These are phyloP conservation scores for Aleiodes testaceus DNA, from an alignment of 2,888 invertebrate genomes.

Conservation along the genomic window DNA sequence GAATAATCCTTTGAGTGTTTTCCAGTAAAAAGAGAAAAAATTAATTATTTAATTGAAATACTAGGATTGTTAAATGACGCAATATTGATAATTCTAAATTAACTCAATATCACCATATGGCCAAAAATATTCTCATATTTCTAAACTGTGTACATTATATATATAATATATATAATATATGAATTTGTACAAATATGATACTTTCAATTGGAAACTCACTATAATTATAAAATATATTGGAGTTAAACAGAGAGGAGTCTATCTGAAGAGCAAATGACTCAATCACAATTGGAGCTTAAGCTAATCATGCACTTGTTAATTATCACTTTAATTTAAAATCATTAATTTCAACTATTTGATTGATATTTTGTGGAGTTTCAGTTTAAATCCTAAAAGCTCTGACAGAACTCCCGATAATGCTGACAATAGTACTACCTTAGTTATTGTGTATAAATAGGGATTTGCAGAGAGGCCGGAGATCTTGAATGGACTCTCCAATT, in stretches of 20 bases:
- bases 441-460: conserved; percentile 95
- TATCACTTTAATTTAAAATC: neutral
- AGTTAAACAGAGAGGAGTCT: neutral
- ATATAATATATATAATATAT: conserved; percentile 19
- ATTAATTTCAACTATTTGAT: conserved; percentile 77
- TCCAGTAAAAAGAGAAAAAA: neutral
- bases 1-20: neutral
- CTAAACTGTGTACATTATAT: conserved; percentile 6
- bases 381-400: conserved; percentile 95
- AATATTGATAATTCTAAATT: neutral
- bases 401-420: conserved; percentile 97
- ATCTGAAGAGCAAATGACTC: conserved; percentile 15
- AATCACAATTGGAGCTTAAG: conserved; percentile 19
- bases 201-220: conserved; percentile 22
- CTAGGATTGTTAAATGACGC: neutral
- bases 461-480: conserved; percentile 97
- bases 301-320: no score
- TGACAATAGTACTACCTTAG: conserved; percentile 95
- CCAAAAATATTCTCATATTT: conserved; percentile 33
- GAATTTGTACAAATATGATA: conserved; percentile 9
- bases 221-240: neutral
- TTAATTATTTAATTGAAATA: no score
- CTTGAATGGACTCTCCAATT: conserved; percentile 96
- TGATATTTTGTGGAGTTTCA: conserved; percentile 97
- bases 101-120: neutral